Conservation (phyloP, 1,140 invertebrate genomes). For the Scaptodrosophila lebanonensis region DNA sequence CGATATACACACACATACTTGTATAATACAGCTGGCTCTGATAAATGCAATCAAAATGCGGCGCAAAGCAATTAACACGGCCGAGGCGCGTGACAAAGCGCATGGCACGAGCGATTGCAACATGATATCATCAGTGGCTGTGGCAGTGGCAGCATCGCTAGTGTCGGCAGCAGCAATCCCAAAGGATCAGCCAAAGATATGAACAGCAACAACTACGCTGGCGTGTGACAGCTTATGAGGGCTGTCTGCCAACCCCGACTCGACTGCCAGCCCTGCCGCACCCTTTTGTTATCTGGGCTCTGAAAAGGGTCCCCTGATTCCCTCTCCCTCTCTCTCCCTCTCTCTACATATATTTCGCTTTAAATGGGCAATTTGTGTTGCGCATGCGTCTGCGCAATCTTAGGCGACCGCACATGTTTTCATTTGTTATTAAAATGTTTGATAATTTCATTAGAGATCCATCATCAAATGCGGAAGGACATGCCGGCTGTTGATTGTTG, state of each 20-base stretch:
- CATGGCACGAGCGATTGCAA: constrained; percentile 53
- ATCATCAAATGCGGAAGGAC: constrained; percentile 44
- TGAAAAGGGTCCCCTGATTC: not conserved
- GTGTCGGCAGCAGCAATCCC: constrained; percentile 38
- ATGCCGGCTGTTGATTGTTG: constrained; percentile 39
- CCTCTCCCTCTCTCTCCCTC: not conserved
- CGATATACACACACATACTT: too few species aligned
- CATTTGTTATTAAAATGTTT: constrained; percentile 77
- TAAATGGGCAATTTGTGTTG: constrained; percentile 39
- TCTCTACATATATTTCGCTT: constrained; percentile 34
- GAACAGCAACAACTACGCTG: too few species aligned
- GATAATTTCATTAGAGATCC: constrained; percentile 75
- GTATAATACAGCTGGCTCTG: too few species aligned
- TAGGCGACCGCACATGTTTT: constrained; percentile 75
- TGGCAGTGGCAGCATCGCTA: constrained; percentile 15
- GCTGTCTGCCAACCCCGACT: too few species aligned
- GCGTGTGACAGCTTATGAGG: constrained; percentile 27
- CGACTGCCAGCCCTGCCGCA: not conserved
- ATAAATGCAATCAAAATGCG: too few species aligned
- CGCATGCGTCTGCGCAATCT: constrained; percentile 65
- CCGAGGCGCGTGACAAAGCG: constrained; percentile 54
- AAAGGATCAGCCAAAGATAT: constrained; percentile 12
- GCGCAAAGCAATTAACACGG: not conserved
- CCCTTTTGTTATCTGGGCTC: not conserved
- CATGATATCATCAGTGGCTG: constrained; percentile 42